Percentiles rank a stretch among this genome's conserved stretches.
Evolutionary conservation across 2,113 vertebrate genomes (phyloP).

Genomic region (Clarias batrachus): DNA sequence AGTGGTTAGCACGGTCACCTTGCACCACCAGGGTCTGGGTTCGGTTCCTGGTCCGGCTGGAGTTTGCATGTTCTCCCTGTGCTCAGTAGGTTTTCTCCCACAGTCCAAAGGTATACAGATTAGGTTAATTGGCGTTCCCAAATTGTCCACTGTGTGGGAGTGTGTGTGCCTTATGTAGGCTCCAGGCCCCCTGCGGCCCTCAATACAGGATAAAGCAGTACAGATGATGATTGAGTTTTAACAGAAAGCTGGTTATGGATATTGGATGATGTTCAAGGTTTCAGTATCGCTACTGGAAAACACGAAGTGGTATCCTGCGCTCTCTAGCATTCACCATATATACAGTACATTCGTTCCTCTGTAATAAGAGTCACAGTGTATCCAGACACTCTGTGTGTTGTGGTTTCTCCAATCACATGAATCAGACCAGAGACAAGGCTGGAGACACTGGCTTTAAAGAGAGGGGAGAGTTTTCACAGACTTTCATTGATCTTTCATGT

Average conservation of each 20-base stretch:
- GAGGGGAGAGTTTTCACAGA: constrained; percentile 5
- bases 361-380: background rate
- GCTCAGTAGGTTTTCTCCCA: too few species aligned
- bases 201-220: too few species aligned
- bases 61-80: too few species aligned
- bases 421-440: constrained; percentile 1
- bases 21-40: too few species aligned
- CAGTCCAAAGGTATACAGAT: too few species aligned
- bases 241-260: background rate
- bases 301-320: background rate
- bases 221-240: background rate
- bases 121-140: too few species aligned
- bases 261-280: background rate
- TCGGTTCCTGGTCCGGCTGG: too few species aligned
- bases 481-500: constrained; percentile 25
- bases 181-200: too few species aligned
- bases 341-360: background rate
- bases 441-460: background rate
- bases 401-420: constrained; percentile 6
- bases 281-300: background rate
- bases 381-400: background rate
- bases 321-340: background rate
- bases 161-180: too few species aligned
- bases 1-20: too few species aligned
- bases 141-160: too few species aligned